A percentile compares a stretch with the other conserved stretches of the same genome.
phyloP scores from a whole-genome alignment of 2,113 vertebrate species.

The Micronycteris hirsuta region DNA sequence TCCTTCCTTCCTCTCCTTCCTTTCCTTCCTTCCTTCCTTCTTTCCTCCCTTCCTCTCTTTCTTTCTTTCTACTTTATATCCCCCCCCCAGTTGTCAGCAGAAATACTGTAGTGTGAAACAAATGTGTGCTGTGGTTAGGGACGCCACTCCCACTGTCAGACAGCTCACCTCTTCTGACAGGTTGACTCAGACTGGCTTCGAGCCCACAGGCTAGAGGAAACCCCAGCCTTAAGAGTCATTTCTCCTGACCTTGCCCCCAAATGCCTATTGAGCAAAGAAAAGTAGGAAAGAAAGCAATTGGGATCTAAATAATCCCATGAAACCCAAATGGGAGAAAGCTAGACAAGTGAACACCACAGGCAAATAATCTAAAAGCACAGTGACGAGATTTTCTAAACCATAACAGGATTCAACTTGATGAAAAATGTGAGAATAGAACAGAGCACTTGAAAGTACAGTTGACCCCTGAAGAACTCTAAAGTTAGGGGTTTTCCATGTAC shows the following conservation, averaged over 20 bases:
- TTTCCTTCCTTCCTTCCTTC: background rate
- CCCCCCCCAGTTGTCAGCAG: background rate
- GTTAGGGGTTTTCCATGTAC: background rate
- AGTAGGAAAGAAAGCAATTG: background rate
- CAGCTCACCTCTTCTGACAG: slow-evolving; percentile 10
- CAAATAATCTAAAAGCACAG: background rate
- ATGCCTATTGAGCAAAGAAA: background rate
- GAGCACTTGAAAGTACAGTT: background rate
- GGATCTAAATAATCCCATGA: background rate
- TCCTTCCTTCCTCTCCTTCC: background rate
- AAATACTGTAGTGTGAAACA: background rate
- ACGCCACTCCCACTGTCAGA: background rate
- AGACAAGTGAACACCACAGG: background rate
- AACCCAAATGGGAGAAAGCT: background rate
- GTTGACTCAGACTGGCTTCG: background rate
- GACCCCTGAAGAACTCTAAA: background rate
- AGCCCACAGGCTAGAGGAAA: background rate
- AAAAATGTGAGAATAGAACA: background rate
- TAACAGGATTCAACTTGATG: background rate
- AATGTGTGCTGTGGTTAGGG: background rate
- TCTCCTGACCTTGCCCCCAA: background rate
- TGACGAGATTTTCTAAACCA: slow-evolving; percentile 5
- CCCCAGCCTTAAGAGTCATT: background rate
- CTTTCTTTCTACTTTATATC: background rate
- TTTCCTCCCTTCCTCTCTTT: background rate